phyloP scores from a whole-genome alignment of 2,113 vertebrate genomes.

The Corythornis cristatus region DNA sequence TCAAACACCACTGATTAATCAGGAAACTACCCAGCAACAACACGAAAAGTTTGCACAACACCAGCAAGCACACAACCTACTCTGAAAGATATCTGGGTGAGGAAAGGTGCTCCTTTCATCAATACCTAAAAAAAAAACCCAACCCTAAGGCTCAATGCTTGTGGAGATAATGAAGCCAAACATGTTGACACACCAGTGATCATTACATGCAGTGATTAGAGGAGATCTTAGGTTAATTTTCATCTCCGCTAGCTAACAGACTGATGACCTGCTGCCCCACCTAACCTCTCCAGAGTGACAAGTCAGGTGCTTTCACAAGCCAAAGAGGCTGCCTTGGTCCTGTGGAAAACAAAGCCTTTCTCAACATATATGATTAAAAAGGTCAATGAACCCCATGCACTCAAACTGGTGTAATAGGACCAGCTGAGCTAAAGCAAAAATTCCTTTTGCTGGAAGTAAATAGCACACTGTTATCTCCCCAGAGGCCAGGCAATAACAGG shows the following conservation, averaged over 20 bases:
- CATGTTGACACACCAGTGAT: conserved; percentile 26
- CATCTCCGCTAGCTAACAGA: conserved; percentile 57
- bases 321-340: background rate
- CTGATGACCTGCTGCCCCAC: conserved; percentile 51
- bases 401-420: conserved; percentile 8
- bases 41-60: conserved; percentile 52
- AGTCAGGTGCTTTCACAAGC: conserved; percentile 51
- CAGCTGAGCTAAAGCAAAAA: conserved; percentile 54
- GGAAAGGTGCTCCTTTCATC: conserved; percentile 55
- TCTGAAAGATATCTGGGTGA: conserved; percentile 35
- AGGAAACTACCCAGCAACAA: conserved; percentile 65
- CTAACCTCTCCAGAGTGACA: conserved; percentile 31
- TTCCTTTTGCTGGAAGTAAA: conserved; percentile 57
- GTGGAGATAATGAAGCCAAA: conserved; percentile 51
- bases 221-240: conserved; percentile 65
- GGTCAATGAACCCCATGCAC: conserved; percentile 28
- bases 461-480: conserved; percentile 55
- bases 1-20: conserved; percentile 61
- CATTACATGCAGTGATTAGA: conserved; percentile 48
- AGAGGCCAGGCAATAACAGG: conserved; percentile 53
- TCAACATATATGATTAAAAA: conserved; percentile 36
- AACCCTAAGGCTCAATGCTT: conserved; percentile 3
- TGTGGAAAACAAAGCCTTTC: conserved; percentile 35
- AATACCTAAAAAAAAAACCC: background rate
- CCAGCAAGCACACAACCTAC: conserved; percentile 38